Base-by-base conservation (phyloP, 2,888 invertebrate genomes). In the Blastobasis adustella region DNA sequence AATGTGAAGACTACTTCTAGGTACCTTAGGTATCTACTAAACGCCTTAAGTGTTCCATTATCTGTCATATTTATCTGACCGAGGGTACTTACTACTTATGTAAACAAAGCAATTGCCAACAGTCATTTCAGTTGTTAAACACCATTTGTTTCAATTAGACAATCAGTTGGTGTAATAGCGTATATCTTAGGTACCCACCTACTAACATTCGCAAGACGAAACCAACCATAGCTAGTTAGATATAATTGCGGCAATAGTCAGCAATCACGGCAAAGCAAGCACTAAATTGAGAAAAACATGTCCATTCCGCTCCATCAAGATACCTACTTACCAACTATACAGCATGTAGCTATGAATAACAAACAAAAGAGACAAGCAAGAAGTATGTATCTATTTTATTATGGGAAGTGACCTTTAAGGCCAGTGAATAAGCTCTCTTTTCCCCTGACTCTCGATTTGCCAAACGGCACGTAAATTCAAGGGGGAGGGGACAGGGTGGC, bases 401-500 rank as follows among this genome's bases (percentile, higher is more conserved):
- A 47, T 45, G 52, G 60, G 40, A 47, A 54, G 51, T 58, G 46
- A 56, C 61, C 60, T 64, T 76, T 51, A 51, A 47, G 37, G 5
- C 23, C 47, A 47, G 1, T 45, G 0, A 0, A 49, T 66, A 77
- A 55, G 60, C 66, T 51, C 10, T 56, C 55, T 62, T 75, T 74
- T 79, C 5, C 58, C 52, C 54, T 62, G 57, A 55, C 46, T 54
- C 57, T 57, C 57, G 61, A 57, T 54, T 55, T 61, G 58, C 57
- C 48, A 60, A 59, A 64, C 61, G 64, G 58, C 59, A 62, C 49
- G 50, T 49, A 49, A 37, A 46, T 36, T 53, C 55, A 23, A 61
- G 67, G 67, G 74, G 83, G 79, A 79, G 71, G 74, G 71, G 69
- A 66, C 54, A 66, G 82, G 85, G 84, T 79, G 84, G 83, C 62